phyloP scores from a whole-genome alignment of 2,888 invertebrate species.

The Nasonia oneida region DNA sequence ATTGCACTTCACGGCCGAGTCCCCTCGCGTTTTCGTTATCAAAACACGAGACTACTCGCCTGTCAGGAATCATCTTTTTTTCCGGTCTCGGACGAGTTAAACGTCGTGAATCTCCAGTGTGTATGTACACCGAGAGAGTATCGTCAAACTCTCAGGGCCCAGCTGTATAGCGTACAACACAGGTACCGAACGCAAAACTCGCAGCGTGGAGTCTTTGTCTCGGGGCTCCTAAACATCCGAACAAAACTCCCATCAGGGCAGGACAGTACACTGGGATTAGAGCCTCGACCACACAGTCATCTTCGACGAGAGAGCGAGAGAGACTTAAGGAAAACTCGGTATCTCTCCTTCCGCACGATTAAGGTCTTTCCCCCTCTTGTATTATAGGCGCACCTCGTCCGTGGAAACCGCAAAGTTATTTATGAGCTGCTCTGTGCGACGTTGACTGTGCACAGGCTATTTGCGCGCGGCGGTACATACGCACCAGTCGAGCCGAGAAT shows the following conservation, averaged over 20 bases:
- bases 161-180: neutral
- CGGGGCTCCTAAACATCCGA: constrained; percentile 55
- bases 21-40: constrained; percentile 15
- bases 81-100: neutral
- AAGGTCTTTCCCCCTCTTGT: neutral
- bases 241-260: constrained; percentile 57
- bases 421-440: constrained; percentile 51
- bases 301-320: neutral
- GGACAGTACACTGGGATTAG: constrained; percentile 34
- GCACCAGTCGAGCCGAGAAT: constrained; percentile 45
- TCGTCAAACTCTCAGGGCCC: neutral
- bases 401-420: constrained; percentile 62
- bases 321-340: neutral
- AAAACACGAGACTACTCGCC: neutral
- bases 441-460: neutral
- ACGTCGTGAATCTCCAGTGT: neutral
- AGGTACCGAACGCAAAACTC: constrained; percentile 9
- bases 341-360: constrained; percentile 21
- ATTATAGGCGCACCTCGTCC: constrained; percentile 29
- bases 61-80: constrained; percentile 33
- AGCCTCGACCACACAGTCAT: neutral
- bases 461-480: neutral
- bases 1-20: constrained; percentile 33
- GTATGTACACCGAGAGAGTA: neutral
- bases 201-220: constrained; percentile 21